Conservation (phyloP, 2,888 invertebrate species). For the Tetragonisca angustula region DNA sequence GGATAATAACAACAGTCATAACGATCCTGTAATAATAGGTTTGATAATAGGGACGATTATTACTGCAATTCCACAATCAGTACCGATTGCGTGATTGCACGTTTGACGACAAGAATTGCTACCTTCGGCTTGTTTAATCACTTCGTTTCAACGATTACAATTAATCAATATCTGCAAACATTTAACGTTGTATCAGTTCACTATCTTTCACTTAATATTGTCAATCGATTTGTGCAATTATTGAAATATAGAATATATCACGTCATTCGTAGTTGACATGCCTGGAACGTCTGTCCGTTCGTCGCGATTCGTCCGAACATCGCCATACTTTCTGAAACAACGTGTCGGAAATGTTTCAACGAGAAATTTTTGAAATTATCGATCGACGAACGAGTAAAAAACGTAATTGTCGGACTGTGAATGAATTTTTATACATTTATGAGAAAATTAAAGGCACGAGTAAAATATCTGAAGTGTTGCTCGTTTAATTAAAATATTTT, state of each 20-base stretch:
- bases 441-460: background rate
- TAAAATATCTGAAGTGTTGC: background rate
- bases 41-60: slow-evolving; percentile 4
- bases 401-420: background rate
- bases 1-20: background rate
- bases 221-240: background rate
- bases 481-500: background rate
- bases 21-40: background rate
- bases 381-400: background rate
- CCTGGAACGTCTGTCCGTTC: background rate
- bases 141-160: background rate
- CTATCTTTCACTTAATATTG: background rate
- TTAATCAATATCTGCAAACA: background rate
- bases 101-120: slow-evolving; percentile 2
- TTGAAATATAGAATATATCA: background rate
- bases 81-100: slow-evolving; percentile 2
- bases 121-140: background rate
- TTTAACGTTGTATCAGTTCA: background rate
- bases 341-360: background rate
- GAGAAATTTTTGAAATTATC: slow-evolving; percentile 7
- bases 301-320: background rate
- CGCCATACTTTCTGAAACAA: background rate
- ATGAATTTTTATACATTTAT: background rate
- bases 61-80: background rate
- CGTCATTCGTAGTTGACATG: background rate